Conservation (phyloP, 2,797 vertebrate genomes). For the Sebastes steindachneri region DNA sequence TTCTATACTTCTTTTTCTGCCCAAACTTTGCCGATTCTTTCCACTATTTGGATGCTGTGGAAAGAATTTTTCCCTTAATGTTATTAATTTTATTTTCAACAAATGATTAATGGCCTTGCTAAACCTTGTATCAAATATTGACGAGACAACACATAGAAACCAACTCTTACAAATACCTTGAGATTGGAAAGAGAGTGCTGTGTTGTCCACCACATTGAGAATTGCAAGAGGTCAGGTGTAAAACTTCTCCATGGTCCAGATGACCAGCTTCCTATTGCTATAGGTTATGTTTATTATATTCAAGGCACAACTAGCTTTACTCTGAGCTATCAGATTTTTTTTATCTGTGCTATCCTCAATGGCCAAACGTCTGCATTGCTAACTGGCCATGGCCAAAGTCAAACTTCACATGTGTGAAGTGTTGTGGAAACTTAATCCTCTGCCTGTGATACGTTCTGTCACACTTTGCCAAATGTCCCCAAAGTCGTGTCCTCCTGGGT, state of each 20-base stretch:
- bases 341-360: neutral
- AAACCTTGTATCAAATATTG: slow-evolving; percentile 23
- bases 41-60: neutral
- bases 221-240: neutral
- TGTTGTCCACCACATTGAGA: neutral
- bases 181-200: neutral
- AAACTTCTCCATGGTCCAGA: neutral
- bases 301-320: slow-evolving; percentile 1
- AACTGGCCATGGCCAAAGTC: neutral
- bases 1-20: neutral
- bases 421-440: slow-evolving; percentile 30
- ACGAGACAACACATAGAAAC: neutral
- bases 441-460: slow-evolving; percentile 29
- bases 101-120: slow-evolving; percentile 15
- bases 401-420: slow-evolving; percentile 16
- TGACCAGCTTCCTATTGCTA: neutral
- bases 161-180: neutral
- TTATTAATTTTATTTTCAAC: slow-evolving; percentile 1
- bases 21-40: neutral
- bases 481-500: slow-evolving; percentile 52
- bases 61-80: neutral
- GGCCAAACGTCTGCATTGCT: neutral
- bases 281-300: slow-evolving; percentile 1
- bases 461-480: slow-evolving; percentile 59
- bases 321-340: slow-evolving; percentile 2